Percentiles rank a stretch among this genome's conserved stretches.
Conservation (phyloP, 2,113 vertebrate genomes). For the Cyanoliseus patagonus region DNA sequence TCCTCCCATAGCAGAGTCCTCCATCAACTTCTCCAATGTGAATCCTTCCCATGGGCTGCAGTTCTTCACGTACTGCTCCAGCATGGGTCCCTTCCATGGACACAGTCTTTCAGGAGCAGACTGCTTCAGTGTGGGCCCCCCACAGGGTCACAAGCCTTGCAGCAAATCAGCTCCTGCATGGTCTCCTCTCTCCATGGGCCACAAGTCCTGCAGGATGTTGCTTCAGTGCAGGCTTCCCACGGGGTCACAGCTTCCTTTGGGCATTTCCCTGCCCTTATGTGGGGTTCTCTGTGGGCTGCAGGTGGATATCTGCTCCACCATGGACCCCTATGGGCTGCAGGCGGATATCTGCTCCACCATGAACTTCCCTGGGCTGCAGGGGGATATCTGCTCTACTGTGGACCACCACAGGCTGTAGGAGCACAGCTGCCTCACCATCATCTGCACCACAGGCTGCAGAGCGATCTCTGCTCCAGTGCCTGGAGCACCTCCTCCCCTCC, state of each 20-base stretch:
- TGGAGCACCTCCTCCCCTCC: neutral
- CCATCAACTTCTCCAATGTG: neutral
- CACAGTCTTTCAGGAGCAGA: neutral
- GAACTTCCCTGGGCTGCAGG: neutral
- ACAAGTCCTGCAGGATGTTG: neutral
- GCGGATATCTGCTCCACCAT: too few relatives aligned
- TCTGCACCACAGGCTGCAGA: neutral
- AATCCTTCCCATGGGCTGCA: neutral
- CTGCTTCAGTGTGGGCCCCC: neutral
- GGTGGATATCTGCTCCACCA: neutral
- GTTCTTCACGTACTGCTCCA: neutral
- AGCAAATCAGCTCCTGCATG: neutral
- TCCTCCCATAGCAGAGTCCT: neutral
- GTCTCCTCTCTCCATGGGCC: neutral
- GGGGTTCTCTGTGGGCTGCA: neutral
- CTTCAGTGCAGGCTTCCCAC: neutral
- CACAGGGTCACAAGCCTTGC: neutral
- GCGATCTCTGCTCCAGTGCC: neutral
- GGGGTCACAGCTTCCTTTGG: neutral
- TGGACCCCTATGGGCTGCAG: too few relatives aligned
- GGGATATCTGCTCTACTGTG: neutral
- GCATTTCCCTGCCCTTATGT: neutral
- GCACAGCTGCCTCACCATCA: neutral
- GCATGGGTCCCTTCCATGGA: neutral
- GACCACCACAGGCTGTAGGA: neutral